Percentiles rank a stretch among this genome's conserved stretches.
Conservation (phyloP, 2,113 vertebrate species). For the Microtus montanus region DNA sequence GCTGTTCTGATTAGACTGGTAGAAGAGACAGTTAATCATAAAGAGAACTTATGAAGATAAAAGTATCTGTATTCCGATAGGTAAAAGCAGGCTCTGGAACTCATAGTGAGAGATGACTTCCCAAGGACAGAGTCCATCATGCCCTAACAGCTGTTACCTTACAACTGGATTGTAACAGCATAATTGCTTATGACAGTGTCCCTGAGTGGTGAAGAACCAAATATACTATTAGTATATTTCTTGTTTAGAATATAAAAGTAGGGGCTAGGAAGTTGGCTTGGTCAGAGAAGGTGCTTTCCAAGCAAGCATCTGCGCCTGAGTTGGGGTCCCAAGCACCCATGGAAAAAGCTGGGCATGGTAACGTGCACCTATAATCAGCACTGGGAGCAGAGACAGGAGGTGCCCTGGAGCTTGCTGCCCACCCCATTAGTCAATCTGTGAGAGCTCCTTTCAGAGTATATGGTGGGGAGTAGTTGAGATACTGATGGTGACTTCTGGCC, state of each 20-base stretch:
- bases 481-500: background rate
- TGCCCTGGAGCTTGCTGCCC: too few relatives aligned
- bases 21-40: background rate
- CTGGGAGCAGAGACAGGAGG: background rate
- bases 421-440: background rate
- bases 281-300: background rate
- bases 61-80: background rate
- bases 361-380: background rate
- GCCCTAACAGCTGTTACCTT: background rate
- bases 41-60: background rate
- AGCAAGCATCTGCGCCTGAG: background rate
- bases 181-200: background rate
- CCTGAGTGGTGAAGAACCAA: background rate
- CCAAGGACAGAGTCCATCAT: background rate
- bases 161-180: background rate
- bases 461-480: background rate
- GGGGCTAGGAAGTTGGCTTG: too few relatives aligned
- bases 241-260: conserved; percentile 32
- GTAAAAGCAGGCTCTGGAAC: background rate
- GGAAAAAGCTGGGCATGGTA: background rate
- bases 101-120: background rate
- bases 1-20: background rate
- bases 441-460: background rate
- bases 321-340: background rate
- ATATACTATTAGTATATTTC: conserved; percentile 13